Evolutionary conservation across 2,113 vertebrate species (phyloP), one percentile per base, ranked within the genome.

Genomic region (Hippocampus zosterae): DNA sequence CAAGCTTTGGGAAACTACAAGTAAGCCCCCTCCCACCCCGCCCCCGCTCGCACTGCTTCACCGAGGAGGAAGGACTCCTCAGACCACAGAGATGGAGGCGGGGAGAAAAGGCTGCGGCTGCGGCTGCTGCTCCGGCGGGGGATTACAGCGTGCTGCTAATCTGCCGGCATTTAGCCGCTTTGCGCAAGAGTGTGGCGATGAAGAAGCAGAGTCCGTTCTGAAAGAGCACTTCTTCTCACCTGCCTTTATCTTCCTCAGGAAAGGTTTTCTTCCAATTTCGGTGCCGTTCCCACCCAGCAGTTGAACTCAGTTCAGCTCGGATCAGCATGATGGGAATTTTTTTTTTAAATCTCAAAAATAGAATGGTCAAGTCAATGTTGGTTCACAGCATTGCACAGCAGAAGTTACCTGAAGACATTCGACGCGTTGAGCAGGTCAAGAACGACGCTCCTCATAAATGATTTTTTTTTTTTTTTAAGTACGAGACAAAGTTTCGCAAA

Each of bases 131-230:
- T 83, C 81, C 91, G 84, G 85, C 78, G 88, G 91, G 33, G 92
- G 92, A 92, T 82, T 61, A 89, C 88, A 91, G 91, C 83, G 91
- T 74, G 88, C 85, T 82, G 91, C 83, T 93, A 92, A 93, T 94
- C 90, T 92, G 85, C 84, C 91, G 92, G 88, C 92, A 87, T 88
- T 92, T 92, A 85, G 88, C 81, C 82, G 83, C 85, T 80, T 82
- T 77, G 65, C 73, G 60, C 78, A 42, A 68, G 68, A 76, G 65
- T 75, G 59, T 67, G 76, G 66, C 65, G 65, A n/a, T 52, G 65
- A 53, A 9, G 8, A n/a, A 5, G 52, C 19, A n/a, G 15, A 21
- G 55, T 57, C 55, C 25, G 2, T 57, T 11, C n/a, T 27, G 3
- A 57, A 44, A 15, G 55, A 62, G 37, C 60, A 10, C 40, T 44